Evolutionary conservation across 2,113 vertebrate species (phyloP).

Genomic region (Stictonetta naevosa): DNA sequence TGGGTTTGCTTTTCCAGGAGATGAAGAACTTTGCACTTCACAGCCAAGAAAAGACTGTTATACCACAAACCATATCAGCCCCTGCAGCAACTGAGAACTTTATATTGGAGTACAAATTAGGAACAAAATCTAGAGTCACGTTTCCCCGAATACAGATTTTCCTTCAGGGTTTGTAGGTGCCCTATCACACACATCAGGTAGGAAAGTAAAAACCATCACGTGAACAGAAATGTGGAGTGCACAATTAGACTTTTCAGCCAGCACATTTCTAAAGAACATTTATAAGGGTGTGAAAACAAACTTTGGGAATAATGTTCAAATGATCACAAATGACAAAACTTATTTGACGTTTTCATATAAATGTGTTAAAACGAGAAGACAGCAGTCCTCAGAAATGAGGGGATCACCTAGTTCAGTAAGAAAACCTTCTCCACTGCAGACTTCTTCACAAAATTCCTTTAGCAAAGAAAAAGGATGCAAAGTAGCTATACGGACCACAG

Average conservation of each 20-base stretch:
- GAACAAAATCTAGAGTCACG: background rate
- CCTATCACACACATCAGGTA: background rate
- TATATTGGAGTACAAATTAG: background rate
- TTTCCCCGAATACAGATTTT: background rate
- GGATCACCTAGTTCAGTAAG: background rate
- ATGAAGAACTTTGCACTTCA: background rate
- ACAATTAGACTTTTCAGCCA: background rate
- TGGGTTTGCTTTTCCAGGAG: background rate
- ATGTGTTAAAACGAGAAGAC: background rate
- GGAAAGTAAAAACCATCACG: background rate
- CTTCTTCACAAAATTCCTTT: background rate
- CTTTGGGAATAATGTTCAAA: background rate
- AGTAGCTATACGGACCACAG: background rate
- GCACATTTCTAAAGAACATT: rapidly evolving
- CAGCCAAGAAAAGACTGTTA: background rate
- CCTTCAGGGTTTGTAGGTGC: background rate
- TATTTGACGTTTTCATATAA: background rate
- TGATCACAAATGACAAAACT: background rate
- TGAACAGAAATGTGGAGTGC: background rate
- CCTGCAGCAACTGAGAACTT: background rate
- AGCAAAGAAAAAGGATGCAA: background rate
- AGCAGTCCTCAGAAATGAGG: background rate
- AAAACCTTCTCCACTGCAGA: background rate
- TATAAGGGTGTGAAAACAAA: background rate
- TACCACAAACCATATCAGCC: background rate